Percentiles rank a stretch among this genome's conserved stretches.
phyloP scores from a whole-genome alignment of 2,113 vertebrate genomes.

The Octodon degus region DNA sequence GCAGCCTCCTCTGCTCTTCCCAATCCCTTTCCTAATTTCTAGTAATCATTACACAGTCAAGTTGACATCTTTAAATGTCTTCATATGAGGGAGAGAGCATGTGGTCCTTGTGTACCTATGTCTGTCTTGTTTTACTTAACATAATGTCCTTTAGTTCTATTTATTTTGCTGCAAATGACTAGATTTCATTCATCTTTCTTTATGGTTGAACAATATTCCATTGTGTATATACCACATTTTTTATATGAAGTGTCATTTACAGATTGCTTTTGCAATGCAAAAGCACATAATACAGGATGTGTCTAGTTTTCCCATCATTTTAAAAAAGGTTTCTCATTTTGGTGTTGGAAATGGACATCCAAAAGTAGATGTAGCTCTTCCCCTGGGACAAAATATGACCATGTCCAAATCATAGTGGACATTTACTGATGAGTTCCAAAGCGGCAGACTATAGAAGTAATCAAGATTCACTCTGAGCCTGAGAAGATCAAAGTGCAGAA shows the following conservation, averaged over 20 bases:
- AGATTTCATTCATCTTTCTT: not conserved
- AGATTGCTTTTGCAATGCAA: not conserved
- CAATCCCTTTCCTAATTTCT: not conserved
- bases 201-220: not conserved
- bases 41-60: not conserved
- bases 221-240: not conserved
- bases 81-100: not conserved
- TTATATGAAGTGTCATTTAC: not conserved
- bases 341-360: not conserved
- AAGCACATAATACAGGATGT: not conserved
- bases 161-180: not conserved
- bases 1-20: not conserved
- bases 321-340: not conserved
- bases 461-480: not conserved
- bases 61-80: not conserved
- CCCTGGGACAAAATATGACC: not conserved
- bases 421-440: not conserved
- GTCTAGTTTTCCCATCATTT: not conserved
- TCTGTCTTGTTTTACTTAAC: not conserved
- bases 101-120: not conserved
- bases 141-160: not conserved
- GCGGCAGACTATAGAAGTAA: not conserved
- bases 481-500: not conserved
- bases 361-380: not conserved
- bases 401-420: not conserved